Conservation (phyloP, 2,113 vertebrate species). For the Xenus cinereus region DNA sequence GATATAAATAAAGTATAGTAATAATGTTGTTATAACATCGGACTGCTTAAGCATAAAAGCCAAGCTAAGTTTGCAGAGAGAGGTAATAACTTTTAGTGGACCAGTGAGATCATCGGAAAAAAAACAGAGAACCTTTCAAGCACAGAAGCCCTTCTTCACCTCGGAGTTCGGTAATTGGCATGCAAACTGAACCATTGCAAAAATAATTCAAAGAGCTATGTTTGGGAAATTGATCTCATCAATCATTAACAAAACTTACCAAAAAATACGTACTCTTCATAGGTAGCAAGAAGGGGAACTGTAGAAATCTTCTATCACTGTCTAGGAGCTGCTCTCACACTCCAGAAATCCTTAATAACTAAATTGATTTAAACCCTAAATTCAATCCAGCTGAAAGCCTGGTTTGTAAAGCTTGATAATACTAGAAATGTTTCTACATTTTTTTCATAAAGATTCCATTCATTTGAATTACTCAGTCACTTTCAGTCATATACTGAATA, state of each 20-base stretch:
- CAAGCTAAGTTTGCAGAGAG: neutral
- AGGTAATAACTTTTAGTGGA: neutral
- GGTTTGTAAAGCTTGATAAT: neutral
- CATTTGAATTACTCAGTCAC: neutral
- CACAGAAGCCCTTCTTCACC: neutral
- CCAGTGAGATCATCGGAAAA: neutral
- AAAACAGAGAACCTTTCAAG: neutral
- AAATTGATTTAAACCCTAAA: neutral
- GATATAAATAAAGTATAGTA: neutral
- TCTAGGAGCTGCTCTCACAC: neutral
- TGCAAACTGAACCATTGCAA: neutral
- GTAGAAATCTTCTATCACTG: neutral
- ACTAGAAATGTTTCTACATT: neutral
- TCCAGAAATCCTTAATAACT: neutral
- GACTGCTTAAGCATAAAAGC: neutral
- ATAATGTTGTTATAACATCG: neutral
- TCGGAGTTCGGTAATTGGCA: neutral
- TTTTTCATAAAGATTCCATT: neutral
- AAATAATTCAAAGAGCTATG: slow-evolving; percentile 5
- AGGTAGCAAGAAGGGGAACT: neutral
- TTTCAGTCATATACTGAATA: neutral
- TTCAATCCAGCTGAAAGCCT: neutral
- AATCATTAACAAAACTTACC: neutral
- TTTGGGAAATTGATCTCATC: neutral
- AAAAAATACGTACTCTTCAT: neutral